These are phyloP conservation scores for Scaptomyza flava DNA, from an alignment of 2,888 invertebrate genomes.

Conservation along the genomic window DNA sequence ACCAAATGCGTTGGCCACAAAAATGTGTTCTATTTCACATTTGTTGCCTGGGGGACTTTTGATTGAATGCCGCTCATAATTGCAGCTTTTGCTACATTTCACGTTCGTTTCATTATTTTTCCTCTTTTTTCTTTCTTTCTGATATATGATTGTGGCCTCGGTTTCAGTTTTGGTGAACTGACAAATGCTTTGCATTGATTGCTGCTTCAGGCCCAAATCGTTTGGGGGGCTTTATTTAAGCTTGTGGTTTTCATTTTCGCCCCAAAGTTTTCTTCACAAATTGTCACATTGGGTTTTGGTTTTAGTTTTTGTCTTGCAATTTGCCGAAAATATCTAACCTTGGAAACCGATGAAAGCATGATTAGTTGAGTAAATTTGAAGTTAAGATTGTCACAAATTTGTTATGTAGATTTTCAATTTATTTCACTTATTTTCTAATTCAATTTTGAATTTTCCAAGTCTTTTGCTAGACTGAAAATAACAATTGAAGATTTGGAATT, in stretches of 20 bases:
- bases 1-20: conserved; percentile 39
- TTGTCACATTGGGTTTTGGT: neutral
- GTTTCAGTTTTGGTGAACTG: conserved; percentile 27
- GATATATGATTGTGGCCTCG: conserved; percentile 15
- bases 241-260: neutral
- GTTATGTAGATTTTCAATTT: neutral
- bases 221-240: conserved; percentile 21
- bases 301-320: neutral
- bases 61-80: conserved; percentile 74
- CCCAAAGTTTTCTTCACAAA: neutral
- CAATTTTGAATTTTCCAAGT: neutral
- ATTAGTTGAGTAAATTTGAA: neutral
- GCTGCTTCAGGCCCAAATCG: conserved; percentile 34
- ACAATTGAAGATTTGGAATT: neutral
- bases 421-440: neutral
- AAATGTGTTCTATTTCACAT: conserved; percentile 22
- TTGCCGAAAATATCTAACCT: neutral
- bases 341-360: too few species aligned
- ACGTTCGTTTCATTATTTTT: conserved; percentile 43
- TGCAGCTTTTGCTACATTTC: conserved; percentile 62
- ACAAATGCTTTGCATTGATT: conserved; percentile 62
- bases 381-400: neutral
- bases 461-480: neutral
- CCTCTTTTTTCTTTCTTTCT: conserved; percentile 12
- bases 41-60: conserved; percentile 47